A percentile compares a stretch with the other conserved stretches of the same genome.
Evolutionary conservation across 1,140 invertebrate species (phyloP).

Genomic region (Drosophila novamexicana): DNA sequence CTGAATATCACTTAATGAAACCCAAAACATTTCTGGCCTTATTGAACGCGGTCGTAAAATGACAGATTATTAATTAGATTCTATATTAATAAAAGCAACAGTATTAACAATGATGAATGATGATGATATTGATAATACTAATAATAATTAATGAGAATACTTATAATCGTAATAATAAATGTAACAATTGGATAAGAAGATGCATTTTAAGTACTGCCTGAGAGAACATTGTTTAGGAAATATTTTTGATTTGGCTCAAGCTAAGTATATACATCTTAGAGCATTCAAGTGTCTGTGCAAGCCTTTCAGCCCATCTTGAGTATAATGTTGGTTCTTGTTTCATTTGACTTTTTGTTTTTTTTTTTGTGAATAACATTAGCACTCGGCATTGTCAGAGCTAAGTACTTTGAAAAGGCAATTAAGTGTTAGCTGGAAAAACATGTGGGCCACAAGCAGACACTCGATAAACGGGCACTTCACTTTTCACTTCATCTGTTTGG

Average conservation of each 20-base stretch:
- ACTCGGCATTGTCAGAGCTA: constrained; percentile 64
- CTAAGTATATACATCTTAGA: background rate
- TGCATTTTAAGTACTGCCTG: background rate
- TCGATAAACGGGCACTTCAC: constrained; percentile 61
- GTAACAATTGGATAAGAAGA: background rate
- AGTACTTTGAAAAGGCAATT: constrained; percentile 69
- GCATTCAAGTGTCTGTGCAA: background rate
- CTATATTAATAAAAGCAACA: too few species aligned
- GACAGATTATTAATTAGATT: too few species aligned
- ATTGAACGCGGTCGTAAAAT: too few species aligned
- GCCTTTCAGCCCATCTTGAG: background rate
- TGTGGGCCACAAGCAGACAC: constrained; percentile 24
- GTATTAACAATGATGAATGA: too few species aligned
- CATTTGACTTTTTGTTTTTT: constrained; percentile 7
- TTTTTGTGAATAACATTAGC: constrained; percentile 45
- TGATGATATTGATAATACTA: too few species aligned
- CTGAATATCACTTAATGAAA: too few species aligned
- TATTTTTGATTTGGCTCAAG: background rate
- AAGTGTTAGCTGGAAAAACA: constrained; percentile 64
- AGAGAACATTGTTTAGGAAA: background rate
- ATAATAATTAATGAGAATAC: too few species aligned
- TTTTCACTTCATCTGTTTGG: constrained; percentile 69
- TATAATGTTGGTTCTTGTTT: background rate
- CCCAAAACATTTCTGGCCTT: too few species aligned
- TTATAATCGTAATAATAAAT: too few species aligned